Base-by-base conservation (phyloP, 1,140 invertebrate genomes). In the Oreohelix idahoensis region DNA sequence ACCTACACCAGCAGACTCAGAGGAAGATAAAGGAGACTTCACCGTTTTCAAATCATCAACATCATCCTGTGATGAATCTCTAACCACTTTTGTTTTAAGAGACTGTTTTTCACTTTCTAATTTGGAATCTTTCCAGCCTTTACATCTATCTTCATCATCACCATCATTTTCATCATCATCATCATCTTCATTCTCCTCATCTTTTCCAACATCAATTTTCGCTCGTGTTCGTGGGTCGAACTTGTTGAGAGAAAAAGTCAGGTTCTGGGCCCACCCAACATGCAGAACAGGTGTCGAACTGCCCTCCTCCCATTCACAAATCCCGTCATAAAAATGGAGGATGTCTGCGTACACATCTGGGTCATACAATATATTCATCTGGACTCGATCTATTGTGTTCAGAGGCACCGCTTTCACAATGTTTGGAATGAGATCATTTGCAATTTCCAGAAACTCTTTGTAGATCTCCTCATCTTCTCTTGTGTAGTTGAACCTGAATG, bases 261-360 rank as follows among this genome's bases (percentile, higher is more conserved):
- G 93, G 45, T 97, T 97, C 89, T 98, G 97, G 0, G 97, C 97
- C 97, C 98, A 99, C 13, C 97, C 97, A 86, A 98, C 98, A 87
- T 99, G 98, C 63, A 99, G 92, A 36, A 99, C 97, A 11, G 97
- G 97, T 1, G 97, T 98, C 84, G 96, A 95, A 83, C 96, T 97
- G 10, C 96, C 97, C 93, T 99, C 97, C 92, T 99, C 98, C 97
- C 97, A 99, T 86, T 97, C 96, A 90, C 98, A 99, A 87, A 99
- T 97, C 13, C 97, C 97, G 92, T 99, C 98, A 91, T 98, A 99
- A 93, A 99, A 98, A 85, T 96, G 94, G 66, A 99, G 91, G 29
- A 98, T 93, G 89, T 97, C 95, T 0, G 96, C 96, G 93, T 98
- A 99, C 87, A 97, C 97, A 88, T 97, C 95, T 0, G 97, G 96